Evolutionary conservation across 2,888 invertebrate species (phyloP), one percentile per base, ranked within the genome.

Genomic region (Cremastinae sp.): DNA sequence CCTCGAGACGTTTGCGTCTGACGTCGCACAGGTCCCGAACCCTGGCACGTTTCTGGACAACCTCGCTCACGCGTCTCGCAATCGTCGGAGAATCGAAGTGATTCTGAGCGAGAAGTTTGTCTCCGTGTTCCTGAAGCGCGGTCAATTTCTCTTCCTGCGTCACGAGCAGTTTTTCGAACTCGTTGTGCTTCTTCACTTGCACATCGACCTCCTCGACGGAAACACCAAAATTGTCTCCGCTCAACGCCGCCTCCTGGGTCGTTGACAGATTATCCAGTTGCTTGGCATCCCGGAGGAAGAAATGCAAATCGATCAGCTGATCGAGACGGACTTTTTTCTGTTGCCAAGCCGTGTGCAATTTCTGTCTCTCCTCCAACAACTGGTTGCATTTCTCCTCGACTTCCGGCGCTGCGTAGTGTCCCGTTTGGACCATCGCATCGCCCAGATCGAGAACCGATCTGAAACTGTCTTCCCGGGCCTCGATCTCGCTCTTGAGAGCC

Each of bases 281-380:
- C 85, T 97, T 96, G 10, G 97, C 97, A 90, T 99, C 99, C 1
- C 98, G 92, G 78, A 97, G 90, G 93, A 99, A 98, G 89, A 97
- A 96, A 90, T 98, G 98, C 84, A 98, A 92, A 90, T 98, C 97
- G 78, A 97, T 96, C 77, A 97, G 92, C 89, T 98, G 97, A 88
- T 97, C 97, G 47, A 97, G 90, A 84, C 96, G 95, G 58, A 97
- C 94, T 88, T 97, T 97, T 83, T 97, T 95, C 65, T 95, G 93
- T 78, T 96, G 96, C 97, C 98, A 98, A 0, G 96, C 95, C 0
- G 93, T 93, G 84, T 95, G 95, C 22, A 97, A 91, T 65, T 93
- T 93, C 72, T 94, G 94, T 0, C 96, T 92, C 86, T 96, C 96
- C 75, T 95, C 94, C 74, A 96, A 90, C 74, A 98, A 90, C 28